These are phyloP conservation scores for Cairina moschata DNA, from an alignment of 2,113 vertebrate genomes.

Conservation along the genomic window DNA sequence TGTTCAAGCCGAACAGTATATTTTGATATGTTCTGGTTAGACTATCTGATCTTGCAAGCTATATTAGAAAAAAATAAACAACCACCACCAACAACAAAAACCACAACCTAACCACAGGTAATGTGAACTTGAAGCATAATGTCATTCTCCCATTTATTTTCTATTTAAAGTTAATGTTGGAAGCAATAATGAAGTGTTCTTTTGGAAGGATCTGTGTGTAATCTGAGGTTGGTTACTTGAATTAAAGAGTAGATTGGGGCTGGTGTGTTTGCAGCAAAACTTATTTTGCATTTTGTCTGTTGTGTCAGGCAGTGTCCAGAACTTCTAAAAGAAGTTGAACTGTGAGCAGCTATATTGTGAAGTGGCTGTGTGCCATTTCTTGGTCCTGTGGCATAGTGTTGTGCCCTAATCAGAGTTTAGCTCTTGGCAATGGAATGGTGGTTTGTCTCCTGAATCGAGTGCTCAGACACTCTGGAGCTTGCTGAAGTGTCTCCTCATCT, in stretches of 20 bases:
- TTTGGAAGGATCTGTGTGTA: neutral
- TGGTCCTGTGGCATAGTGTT: neutral
- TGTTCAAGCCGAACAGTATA: constrained; percentile 24
- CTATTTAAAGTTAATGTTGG: neutral
- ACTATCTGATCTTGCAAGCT: neutral
- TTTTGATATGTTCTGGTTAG: neutral
- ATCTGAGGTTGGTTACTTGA: neutral
- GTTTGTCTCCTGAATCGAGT: neutral
- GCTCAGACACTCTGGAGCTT: neutral
- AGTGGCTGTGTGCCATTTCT: neutral
- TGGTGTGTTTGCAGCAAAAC: constrained; percentile 26
- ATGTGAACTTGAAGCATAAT: neutral
- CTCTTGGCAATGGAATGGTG: neutral
- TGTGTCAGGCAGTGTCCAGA: neutral
- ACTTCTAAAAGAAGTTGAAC: neutral
- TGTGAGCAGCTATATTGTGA: neutral
- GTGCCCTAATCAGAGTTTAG: neutral
- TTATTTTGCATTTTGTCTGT: constrained; percentile 36
- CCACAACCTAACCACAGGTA: neutral
- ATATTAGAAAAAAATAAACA: neutral
- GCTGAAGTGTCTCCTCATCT: neutral
- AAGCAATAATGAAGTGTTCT: neutral
- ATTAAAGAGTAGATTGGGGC: neutral
- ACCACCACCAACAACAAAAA: neutral
- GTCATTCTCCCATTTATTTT: neutral